Evolutionary conservation across 2,113 vertebrate species (phyloP).

Genomic region (Potamarius usumacintae): DNA sequence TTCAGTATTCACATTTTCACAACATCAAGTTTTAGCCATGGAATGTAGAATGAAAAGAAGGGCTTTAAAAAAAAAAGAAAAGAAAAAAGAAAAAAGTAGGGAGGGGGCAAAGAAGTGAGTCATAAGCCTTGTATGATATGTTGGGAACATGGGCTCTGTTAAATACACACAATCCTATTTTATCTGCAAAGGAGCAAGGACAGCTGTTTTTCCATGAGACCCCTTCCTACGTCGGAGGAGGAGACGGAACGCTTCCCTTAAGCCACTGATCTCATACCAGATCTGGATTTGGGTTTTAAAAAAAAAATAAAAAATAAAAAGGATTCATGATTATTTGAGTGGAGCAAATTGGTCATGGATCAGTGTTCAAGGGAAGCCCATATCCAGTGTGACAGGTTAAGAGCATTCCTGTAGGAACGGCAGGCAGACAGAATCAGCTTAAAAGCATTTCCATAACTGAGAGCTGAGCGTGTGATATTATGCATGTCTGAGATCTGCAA

Average conservation of each 20-base stretch:
- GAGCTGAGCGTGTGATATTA: not conserved
- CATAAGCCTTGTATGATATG: conserved; percentile 22
- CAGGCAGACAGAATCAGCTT: conserved; percentile 5
- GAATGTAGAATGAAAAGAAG: conserved; percentile 48
- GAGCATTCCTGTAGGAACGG: conserved; percentile 38
- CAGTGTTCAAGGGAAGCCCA: conserved; percentile 31
- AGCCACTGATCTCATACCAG: conserved; percentile 16
- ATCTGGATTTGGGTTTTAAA: conserved; percentile 19
- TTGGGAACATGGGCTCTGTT: conserved; percentile 23
- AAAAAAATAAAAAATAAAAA: not conserved
- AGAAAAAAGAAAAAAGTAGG: not conserved
- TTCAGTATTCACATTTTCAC: conserved; percentile 54
- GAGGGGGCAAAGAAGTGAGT: not conserved
- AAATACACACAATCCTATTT: conserved; percentile 34
- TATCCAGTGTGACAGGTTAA: conserved; percentile 40
- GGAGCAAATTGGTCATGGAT: conserved; percentile 24
- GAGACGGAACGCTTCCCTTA: conserved; percentile 14
- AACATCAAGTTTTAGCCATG: conserved; percentile 46
- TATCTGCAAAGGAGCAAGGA: conserved; percentile 38
- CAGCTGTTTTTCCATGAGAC: conserved; percentile 41
- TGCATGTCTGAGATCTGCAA: not conserved
- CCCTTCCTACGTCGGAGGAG: not conserved
- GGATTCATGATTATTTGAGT: not conserved
- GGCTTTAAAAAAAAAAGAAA: not conserved
- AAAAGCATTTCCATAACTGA: not conserved